phyloP scores from a whole-genome alignment of 2,113 vertebrate species.

The Mixornis gularis region DNA sequence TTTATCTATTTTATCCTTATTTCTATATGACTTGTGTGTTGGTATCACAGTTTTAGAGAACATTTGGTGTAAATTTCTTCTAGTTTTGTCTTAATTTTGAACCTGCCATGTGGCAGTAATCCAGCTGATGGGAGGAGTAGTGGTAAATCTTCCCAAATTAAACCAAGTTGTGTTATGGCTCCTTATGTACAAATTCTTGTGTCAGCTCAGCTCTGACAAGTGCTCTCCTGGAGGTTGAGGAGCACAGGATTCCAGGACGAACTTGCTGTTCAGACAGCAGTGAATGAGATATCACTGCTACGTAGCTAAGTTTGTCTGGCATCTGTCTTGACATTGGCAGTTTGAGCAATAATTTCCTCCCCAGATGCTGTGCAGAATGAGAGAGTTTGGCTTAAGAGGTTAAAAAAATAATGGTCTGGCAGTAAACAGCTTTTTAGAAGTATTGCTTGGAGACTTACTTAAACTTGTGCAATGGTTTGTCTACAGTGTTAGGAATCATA shows the following conservation, averaged over 20 bases:
- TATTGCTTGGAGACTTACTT: not conserved
- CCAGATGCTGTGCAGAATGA: conserved; percentile 36
- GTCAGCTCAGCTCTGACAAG: not conserved
- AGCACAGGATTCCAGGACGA: not conserved
- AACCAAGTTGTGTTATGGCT: not conserved
- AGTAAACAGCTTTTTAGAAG: conserved; percentile 32
- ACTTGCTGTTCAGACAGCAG: not conserved
- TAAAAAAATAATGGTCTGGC: conserved; percentile 48
- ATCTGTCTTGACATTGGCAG: conserved; percentile 23
- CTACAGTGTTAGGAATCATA: not conserved
- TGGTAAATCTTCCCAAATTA: not conserved
- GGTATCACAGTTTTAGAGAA: not conserved
- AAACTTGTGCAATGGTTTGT: conserved; percentile 12
- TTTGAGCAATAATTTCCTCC: conserved; percentile 38
- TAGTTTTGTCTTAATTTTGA: not conserved
- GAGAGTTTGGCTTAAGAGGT: conserved; percentile 42
- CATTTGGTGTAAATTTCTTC: not conserved
- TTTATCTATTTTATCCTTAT: not conserved
- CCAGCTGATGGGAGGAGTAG: not conserved
- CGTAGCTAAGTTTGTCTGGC: not conserved
- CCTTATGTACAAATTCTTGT: not conserved
- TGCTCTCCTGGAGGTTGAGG: not conserved
- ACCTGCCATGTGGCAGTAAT: not conserved
- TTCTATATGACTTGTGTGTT: not conserved
- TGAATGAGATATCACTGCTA: not conserved